A percentile compares a stretch with the other conserved stretches of the same genome.
Evolutionary conservation across 2,888 invertebrate species (phyloP).

Genomic region (Himalopsyche kuldschensis): DNA sequence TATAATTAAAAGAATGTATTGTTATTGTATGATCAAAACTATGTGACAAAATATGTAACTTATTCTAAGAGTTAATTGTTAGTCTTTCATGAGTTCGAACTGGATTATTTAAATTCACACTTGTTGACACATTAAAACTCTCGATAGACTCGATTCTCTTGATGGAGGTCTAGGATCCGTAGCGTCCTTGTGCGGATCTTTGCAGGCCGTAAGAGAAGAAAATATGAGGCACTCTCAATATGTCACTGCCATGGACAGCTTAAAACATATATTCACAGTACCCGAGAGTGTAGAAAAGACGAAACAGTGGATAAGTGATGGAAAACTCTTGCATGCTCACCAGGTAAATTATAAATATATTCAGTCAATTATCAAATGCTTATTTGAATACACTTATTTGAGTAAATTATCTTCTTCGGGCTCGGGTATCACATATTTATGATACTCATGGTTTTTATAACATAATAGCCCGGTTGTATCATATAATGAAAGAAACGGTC

Average conservation of each 20-base stretch:
- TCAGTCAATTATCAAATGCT: too few species aligned
- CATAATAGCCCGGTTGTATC: too few species aligned
- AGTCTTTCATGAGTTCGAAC: too few species aligned
- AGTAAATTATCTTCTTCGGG: too few species aligned
- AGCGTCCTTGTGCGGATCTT: constrained; percentile 75
- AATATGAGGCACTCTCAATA: constrained; percentile 95
- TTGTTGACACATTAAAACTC: not conserved
- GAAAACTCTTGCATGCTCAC: constrained; percentile 92
- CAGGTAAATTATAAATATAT: constrained; percentile 56
- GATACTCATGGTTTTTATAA: too few species aligned
- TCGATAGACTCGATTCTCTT: constrained; percentile 72
- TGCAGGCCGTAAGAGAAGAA: constrained; percentile 87
- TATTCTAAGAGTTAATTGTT: too few species aligned
- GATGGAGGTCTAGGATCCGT: constrained; percentile 74
- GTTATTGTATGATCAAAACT: too few species aligned
- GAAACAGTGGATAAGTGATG: constrained; percentile 90
- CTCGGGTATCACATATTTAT: too few species aligned
- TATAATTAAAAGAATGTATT: not conserved
- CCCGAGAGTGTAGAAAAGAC: constrained; percentile 95
- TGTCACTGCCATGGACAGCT: constrained; percentile 96
- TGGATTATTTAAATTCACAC: not conserved
- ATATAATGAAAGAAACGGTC: too few species aligned
- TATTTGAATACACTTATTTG: too few species aligned
- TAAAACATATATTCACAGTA: constrained; percentile 97
- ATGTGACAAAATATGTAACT: too few species aligned